Conservation (phyloP, 2,888 invertebrate genomes). For the Macaria notata region DNA sequence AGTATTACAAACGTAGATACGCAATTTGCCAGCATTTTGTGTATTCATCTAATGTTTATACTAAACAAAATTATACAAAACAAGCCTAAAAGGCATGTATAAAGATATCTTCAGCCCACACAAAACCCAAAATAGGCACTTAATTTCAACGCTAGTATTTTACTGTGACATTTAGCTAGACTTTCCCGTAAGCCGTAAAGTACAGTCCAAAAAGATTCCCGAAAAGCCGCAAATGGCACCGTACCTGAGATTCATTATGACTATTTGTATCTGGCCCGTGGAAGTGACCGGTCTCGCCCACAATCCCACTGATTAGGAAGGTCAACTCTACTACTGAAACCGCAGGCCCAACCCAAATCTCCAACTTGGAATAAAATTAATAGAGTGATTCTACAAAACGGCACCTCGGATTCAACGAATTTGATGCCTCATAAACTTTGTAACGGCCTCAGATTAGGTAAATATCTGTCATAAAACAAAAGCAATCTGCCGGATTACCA, state of each 20-base stretch:
- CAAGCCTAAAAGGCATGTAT: too few species aligned
- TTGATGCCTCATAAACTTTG: slow-evolving; percentile 43
- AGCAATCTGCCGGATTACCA: slow-evolving; percentile 32
- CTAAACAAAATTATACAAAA: too few species aligned
- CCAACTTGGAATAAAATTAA: slow-evolving; percentile 34
- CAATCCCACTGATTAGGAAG: slow-evolving; percentile 12
- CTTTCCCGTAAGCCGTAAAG: too few species aligned
- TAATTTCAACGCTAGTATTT: too few species aligned
- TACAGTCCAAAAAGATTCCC: too few species aligned
- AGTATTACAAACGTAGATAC: too few species aligned
- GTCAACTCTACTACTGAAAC: slow-evolving; percentile 9
- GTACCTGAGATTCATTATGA: slow-evolving; percentile 5
- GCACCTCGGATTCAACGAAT: slow-evolving; percentile 38
- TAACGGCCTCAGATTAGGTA: slow-evolving; percentile 38
- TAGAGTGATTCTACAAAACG: slow-evolving; percentile 37
- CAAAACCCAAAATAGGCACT: too few species aligned
- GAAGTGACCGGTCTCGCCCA: slow-evolving; percentile 14
- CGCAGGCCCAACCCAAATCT: slow-evolving; percentile 10
- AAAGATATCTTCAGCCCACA: too few species aligned
- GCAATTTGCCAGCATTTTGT: too few species aligned
- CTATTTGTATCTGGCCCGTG: slow-evolving; percentile 5
- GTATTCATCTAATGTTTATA: too few species aligned
- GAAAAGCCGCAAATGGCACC: too few species aligned
- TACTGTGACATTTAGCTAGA: too few species aligned
- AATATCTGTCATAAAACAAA: slow-evolving; percentile 41